Conservation (phyloP, 2,888 invertebrate genomes). For the Aporophyla lueneburgensis region DNA sequence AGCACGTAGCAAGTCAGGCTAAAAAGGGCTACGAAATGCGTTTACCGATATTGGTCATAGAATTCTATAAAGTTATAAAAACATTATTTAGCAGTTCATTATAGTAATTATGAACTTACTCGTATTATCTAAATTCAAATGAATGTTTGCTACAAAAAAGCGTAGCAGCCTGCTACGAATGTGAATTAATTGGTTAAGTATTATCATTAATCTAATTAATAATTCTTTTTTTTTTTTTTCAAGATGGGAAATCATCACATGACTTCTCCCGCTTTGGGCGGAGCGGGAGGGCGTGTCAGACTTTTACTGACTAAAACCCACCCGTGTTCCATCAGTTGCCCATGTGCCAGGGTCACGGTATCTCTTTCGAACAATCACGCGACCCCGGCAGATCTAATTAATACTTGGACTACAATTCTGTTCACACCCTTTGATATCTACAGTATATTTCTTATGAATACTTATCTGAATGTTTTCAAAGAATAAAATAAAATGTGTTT, state of each 20-base stretch:
- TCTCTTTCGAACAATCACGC: too few species aligned
- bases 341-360: too few species aligned
- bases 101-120: not conserved
- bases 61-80: not conserved
- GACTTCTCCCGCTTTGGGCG: too few species aligned
- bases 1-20: constrained; percentile 29
- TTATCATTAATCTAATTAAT: constrained; percentile 4
- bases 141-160: too few species aligned
- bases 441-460: constrained; percentile 1
- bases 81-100: not conserved
- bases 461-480: constrained; percentile 5
- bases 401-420: constrained; percentile 23
- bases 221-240: too few species aligned
- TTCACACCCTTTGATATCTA: constrained; percentile 35
- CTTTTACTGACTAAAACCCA: too few species aligned
- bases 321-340: too few species aligned
- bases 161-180: too few species aligned
- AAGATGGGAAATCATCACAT: too few species aligned
- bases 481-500: constrained; percentile 18
- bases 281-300: too few species aligned
- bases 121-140: too few species aligned
- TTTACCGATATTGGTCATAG: not conserved
- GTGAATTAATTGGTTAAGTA: not conserved
- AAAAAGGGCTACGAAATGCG: constrained; percentile 21
- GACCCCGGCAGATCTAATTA: too few species aligned